phyloP scores from a whole-genome alignment of 2,113 vertebrate species.

The Morone chrysops region DNA sequence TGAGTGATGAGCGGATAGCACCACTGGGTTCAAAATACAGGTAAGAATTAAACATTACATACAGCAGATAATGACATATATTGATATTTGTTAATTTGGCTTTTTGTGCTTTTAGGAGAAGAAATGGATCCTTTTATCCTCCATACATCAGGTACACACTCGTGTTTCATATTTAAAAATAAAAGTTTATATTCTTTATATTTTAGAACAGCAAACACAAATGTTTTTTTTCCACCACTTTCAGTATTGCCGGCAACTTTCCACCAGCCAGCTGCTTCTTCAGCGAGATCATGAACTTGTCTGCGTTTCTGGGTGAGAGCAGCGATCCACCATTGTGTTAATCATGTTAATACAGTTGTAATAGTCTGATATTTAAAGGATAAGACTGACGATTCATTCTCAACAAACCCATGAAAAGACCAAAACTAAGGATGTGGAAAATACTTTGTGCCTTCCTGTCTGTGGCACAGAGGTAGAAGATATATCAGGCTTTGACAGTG shows the following conservation, averaged over 20 bases:
- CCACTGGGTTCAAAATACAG: conserved; percentile 85
- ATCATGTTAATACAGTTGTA: too few relatives aligned
- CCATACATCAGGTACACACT: conserved; percentile 91
- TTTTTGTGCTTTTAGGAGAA: conserved; percentile 67
- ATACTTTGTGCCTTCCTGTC: too few relatives aligned
- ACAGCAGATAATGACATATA: background rate
- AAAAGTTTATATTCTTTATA: background rate
- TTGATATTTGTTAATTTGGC: background rate
- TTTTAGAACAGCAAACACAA: background rate
- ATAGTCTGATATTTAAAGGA: background rate
- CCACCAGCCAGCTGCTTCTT: conserved; percentile 95
- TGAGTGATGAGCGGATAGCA: conserved; percentile 86
- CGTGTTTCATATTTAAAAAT: background rate
- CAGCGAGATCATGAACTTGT: conserved; percentile 94
- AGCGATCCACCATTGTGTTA: background rate
- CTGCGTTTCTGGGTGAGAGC: conserved; percentile 90
- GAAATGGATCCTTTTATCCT: conserved; percentile 78
- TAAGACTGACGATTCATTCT: background rate
- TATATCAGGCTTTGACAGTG: too few relatives aligned
- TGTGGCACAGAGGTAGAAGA: too few relatives aligned
- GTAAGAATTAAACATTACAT: conserved; percentile 76
- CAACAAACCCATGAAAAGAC: background rate
- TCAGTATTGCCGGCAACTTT: conserved; percentile 90
- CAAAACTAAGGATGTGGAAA: background rate
- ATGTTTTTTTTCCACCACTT: conserved; percentile 45